Base-by-base conservation (phyloP, 2,797 vertebrate species). In the Synanceia verrucosa region DNA sequence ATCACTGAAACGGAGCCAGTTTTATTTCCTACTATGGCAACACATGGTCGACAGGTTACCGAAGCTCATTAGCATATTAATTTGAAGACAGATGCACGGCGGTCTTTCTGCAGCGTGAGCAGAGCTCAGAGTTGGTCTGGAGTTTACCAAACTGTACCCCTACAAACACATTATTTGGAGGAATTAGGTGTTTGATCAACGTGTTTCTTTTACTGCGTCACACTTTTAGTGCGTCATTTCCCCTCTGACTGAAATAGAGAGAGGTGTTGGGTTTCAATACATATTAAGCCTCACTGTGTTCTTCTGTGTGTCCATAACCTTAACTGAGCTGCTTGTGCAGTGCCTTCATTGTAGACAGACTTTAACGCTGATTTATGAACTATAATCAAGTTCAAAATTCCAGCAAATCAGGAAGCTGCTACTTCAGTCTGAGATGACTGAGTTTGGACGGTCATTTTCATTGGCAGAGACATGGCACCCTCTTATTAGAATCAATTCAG, bases 151-250 rank as follows among this genome's bases (percentile, higher is more conserved):
- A 67, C 65, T 53, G 43, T 5, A 59, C 75, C 67, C 39, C 48
- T 37, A 59, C 58, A 82, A 85, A 83, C 82, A 81, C 11, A 72
- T 73, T 84, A 75, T 84, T 82, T 85, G 59, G 29, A 72, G 73
- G 79, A 75, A 51, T 84, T 68, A 63, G 24, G 29, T 76, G 34
- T 57, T 24, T n/a, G 34, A 34, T 71, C 62, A 60, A 53, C 43
- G 59, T 66, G 48, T 61, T 47, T 55, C 55, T 9, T 9, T 71
- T 57, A 76, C 48, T 71, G 24, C 34, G 39, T 65, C 56, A 31
- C 50, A n/a, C n/a, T n/a, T 55, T 56, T 37, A 47, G 69, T 53
- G 41, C 2, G 1, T 63, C 41, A 24, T 55, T 71, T 50, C 47
- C 3, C 31, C 18, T 69, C 6, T 0, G 4, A 34, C 8, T 28